Conservation (phyloP, 2,113 vertebrate species). For the Psophia crepitans region DNA sequence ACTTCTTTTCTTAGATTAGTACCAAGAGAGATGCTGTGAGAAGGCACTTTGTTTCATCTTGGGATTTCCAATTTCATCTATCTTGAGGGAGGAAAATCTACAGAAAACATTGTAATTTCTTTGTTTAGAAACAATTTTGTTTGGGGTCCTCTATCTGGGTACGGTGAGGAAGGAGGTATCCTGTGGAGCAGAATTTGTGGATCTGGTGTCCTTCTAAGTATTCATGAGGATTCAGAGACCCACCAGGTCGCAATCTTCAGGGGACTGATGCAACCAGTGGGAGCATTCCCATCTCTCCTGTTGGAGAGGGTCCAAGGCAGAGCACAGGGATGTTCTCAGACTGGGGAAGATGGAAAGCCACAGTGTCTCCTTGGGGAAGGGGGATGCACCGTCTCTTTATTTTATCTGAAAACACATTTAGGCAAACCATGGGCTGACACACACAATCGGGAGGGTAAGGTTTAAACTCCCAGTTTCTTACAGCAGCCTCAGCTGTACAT, state of each 20-base stretch:
- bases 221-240: not conserved
- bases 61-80: not conserved
- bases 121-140: not conserved
- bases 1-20: not conserved
- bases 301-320: not conserved
- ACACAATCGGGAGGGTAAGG: rapidly evolving
- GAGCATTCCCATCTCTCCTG: not conserved
- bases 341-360: not conserved
- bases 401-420: not conserved
- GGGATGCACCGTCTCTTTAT: not conserved
- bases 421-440: not conserved
- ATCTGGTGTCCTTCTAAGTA: not conserved
- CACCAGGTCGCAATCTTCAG: not conserved
- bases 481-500: not conserved
- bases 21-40: not conserved
- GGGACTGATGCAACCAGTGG: rapidly evolving
- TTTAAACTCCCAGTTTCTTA: not conserved
- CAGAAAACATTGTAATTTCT: not conserved
- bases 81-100: not conserved
- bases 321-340: not conserved
- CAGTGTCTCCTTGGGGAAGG: not conserved
- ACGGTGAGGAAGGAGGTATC: not conserved
- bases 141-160: not conserved
- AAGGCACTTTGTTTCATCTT: not conserved
- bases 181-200: not conserved